Conservation (phyloP, 1,140 invertebrate species). For the Trichonephila clavata region DNA sequence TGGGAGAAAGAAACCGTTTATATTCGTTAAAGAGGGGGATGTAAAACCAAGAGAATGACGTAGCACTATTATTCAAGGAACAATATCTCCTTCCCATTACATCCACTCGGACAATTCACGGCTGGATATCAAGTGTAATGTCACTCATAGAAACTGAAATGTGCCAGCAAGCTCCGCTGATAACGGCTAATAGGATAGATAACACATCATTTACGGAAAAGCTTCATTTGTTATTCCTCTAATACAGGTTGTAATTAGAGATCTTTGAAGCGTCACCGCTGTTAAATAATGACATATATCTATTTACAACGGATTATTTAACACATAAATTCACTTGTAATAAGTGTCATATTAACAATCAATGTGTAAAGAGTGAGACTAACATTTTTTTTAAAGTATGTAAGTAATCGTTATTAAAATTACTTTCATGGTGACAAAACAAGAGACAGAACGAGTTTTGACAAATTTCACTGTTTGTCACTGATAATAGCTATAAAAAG, state of each 20-base stretch:
- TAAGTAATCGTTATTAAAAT: background rate
- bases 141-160: slow-evolving; percentile 34
- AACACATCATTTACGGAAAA: slow-evolving; percentile 40
- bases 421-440: background rate
- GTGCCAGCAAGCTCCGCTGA: slow-evolving; percentile 31
- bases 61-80: background rate
- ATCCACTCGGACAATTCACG: background rate
- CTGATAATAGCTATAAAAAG: too few relatives aligned
- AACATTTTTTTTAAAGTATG: background rate
- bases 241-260: slow-evolving; percentile 27
- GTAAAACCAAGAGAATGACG: slow-evolving; percentile 5
- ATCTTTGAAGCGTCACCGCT: background rate
- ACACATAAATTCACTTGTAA: background rate
- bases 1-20: background rate
- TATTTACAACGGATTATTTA: slow-evolving; percentile 30
- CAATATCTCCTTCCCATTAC: background rate
- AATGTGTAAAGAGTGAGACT: background rate
- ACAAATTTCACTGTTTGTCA: too few relatives aligned
- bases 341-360: background rate
- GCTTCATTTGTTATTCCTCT: slow-evolving; percentile 25
- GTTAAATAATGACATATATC: slow-evolving; percentile 40
- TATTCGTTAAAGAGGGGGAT: slow-evolving; percentile 1
- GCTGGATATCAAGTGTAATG: slow-evolving; percentile 31
- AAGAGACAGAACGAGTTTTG: too few relatives aligned
- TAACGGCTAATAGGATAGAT: slow-evolving; percentile 40